Evolutionary conservation across 2,113 vertebrate genomes (phyloP).

Genomic region (Camelus dromedarius): DNA sequence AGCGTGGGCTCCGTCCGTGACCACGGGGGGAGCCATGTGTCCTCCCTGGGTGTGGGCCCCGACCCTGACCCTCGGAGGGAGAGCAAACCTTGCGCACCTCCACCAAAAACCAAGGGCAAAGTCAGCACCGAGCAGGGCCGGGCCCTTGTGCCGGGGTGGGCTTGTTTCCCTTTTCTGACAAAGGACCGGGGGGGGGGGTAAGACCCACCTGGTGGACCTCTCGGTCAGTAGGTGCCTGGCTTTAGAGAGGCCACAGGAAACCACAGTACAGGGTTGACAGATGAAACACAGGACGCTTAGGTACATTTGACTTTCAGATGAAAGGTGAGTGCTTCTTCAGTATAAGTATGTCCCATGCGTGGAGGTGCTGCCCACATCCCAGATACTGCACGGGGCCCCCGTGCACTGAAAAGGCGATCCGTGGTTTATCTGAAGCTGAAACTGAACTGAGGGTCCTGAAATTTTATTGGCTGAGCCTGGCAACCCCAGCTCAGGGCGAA

Average conservation of each 20-base stretch:
- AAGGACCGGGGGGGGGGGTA: too few species aligned
- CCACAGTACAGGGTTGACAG: neutral
- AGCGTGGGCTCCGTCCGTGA: neutral
- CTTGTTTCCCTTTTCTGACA: neutral
- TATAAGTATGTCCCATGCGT: neutral
- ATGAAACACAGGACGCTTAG: neutral
- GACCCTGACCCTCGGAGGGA: too few species aligned
- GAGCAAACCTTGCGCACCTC: too few species aligned
- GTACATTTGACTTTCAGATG: neutral
- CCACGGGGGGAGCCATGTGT: neutral
- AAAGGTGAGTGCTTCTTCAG: neutral
- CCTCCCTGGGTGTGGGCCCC: too few species aligned
- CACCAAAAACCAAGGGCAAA: neutral
- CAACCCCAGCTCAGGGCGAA: neutral
- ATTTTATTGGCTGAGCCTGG: neutral
- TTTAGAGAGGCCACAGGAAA: neutral
- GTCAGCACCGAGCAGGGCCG: fast-evolving
- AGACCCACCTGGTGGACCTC: neutral
- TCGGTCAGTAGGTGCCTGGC: neutral
- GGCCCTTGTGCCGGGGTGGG: fast-evolving
- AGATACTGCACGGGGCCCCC: neutral
- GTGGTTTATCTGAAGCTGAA: neutral
- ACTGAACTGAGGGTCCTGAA: neutral
- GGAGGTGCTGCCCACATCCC: neutral
- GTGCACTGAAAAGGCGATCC: neutral